These are phyloP conservation scores for Hippocampus kuda DNA, from an alignment of 2,797 vertebrate species.

Conservation along the genomic window DNA sequence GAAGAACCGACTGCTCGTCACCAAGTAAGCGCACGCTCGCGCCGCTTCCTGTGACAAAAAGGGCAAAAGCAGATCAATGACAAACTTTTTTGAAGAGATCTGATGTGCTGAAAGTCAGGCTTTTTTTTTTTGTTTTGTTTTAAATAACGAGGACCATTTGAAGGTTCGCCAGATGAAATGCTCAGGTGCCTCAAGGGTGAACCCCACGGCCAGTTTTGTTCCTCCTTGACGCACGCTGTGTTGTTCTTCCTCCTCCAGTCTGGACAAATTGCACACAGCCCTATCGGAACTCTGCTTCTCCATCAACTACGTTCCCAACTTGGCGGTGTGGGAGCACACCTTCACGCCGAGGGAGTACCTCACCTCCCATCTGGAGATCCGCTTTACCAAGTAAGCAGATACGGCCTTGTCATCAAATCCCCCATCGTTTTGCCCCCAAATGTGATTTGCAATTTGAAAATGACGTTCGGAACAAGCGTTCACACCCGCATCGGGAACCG, in stretches of 20 bases:
- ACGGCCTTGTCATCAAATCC: background rate
- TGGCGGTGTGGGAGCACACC: constrained; percentile 96
- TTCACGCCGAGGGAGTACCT: constrained; percentile 96
- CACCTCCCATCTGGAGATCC: constrained; percentile 97
- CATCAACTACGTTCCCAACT: constrained; percentile 97
- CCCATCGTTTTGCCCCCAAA: background rate
- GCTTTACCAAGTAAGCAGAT: constrained; percentile 91
- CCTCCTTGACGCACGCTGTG: background rate
- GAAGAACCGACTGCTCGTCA: constrained; percentile 85
- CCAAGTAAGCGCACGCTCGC: constrained; percentile 55
- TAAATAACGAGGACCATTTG: too few relatives aligned
- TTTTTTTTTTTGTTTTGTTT: too few relatives aligned
- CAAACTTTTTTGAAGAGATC: too few relatives aligned
- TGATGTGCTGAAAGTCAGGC: too few relatives aligned
- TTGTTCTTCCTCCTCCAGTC: constrained; percentile 45
- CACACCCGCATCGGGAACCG: too few relatives aligned
- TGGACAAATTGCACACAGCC: constrained; percentile 98
- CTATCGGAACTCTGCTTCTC: constrained; percentile 98
- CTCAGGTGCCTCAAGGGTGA: too few relatives aligned
- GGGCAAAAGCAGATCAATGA: too few relatives aligned
- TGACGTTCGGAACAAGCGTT: too few relatives aligned
- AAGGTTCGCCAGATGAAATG: too few relatives aligned
- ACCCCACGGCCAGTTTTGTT: background rate
- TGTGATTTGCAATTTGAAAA: background rate
- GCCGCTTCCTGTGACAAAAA: too few relatives aligned